Evolutionary conservation across 2,888 invertebrate genomes (phyloP).

Genomic region (Drosophila lutescens): DNA sequence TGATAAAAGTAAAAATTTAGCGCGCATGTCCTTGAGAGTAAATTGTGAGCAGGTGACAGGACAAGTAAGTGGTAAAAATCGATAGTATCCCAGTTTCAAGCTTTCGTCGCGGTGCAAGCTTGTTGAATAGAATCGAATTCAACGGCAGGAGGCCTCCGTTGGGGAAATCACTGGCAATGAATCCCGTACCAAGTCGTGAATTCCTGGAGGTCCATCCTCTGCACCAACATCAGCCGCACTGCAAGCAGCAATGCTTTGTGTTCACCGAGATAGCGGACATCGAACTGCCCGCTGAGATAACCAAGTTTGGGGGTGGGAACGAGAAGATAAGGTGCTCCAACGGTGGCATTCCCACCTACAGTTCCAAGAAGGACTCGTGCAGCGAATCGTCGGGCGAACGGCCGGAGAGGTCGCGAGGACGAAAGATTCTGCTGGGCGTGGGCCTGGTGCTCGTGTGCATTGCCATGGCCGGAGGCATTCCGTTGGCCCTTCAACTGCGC

Average conservation of each 20-base stretch:
- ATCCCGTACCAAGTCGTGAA: constrained; percentile 83
- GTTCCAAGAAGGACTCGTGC: constrained; percentile 81
- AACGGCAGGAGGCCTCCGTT: neutral
- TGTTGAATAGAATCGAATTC: constrained; percentile 23
- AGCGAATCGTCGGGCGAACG: constrained; percentile 73
- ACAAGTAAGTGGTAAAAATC: constrained; percentile 22
- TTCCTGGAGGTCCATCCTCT: constrained; percentile 84
- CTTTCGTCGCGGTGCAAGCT: constrained; percentile 12
- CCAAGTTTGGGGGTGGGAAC: constrained; percentile 80
- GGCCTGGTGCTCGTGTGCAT: constrained; percentile 82
- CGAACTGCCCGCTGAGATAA: constrained; percentile 84
- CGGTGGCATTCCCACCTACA: constrained; percentile 78
- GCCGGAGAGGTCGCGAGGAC: constrained; percentile 73
- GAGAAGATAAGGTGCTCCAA: constrained; percentile 82
- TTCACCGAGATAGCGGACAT: constrained; percentile 84
- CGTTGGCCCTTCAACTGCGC: constrained; percentile 86
- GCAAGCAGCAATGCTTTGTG: constrained; percentile 84
- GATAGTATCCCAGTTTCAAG: constrained; percentile 21
- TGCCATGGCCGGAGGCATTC: constrained; percentile 84
- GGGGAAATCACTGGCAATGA: constrained; percentile 67
- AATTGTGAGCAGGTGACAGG: constrained; percentile 5
- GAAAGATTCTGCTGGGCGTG: constrained; percentile 79
- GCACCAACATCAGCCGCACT: constrained; percentile 81
- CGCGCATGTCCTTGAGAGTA: constrained; percentile 31
- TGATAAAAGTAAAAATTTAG: neutral